These are phyloP conservation scores for Archips xylosteana DNA, from an alignment of 2,888 invertebrate genomes.

Conservation along the genomic window DNA sequence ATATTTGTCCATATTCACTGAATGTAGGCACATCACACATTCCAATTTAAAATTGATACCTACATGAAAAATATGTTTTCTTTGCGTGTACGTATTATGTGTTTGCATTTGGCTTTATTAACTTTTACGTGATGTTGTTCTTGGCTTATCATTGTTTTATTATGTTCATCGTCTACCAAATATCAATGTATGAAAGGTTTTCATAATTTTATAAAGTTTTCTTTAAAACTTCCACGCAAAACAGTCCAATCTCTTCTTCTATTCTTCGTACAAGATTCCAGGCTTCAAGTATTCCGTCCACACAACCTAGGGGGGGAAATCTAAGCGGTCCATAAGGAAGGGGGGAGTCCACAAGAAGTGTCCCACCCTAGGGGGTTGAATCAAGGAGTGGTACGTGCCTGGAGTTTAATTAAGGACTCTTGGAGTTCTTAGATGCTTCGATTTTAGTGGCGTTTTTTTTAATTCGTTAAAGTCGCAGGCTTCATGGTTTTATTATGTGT, in stretches of 20 bases:
- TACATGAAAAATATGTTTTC: not conserved
- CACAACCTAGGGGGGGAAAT: slow-evolving; percentile 82
- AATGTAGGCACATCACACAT: not conserved
- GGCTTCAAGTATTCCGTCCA: slow-evolving; percentile 82
- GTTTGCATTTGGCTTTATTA: not conserved
- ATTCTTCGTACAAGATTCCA: slow-evolving; percentile 83
- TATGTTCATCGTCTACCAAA: not conserved
- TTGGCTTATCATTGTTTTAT: not conserved
- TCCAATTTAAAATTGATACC: not conserved
- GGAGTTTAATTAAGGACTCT: slow-evolving; percentile 83
- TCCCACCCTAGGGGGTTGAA: slow-evolving; percentile 76
- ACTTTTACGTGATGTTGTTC: not conserved
- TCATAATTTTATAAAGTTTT: slow-evolving; percentile 29
- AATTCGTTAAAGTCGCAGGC: slow-evolving; percentile 60
- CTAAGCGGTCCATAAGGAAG: slow-evolving; percentile 84
- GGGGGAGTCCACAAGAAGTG: slow-evolving; percentile 57
- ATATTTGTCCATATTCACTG: not conserved
- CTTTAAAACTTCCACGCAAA: slow-evolving; percentile 65
- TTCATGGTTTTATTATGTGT: slow-evolving; percentile 45
- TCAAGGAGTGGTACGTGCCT: slow-evolving; percentile 84
- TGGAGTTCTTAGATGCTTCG: slow-evolving; percentile 77
- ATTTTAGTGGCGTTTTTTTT: slow-evolving; percentile 82
- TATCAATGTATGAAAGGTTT: slow-evolving; percentile 23
- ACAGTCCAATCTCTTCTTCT: slow-evolving; percentile 79
- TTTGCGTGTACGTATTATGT: not conserved